Percentiles rank a stretch among this genome's conserved stretches.
Evolutionary conservation across 2,797 vertebrate species (phyloP).

Genomic region (Tympanoctomys barrerae): DNA sequence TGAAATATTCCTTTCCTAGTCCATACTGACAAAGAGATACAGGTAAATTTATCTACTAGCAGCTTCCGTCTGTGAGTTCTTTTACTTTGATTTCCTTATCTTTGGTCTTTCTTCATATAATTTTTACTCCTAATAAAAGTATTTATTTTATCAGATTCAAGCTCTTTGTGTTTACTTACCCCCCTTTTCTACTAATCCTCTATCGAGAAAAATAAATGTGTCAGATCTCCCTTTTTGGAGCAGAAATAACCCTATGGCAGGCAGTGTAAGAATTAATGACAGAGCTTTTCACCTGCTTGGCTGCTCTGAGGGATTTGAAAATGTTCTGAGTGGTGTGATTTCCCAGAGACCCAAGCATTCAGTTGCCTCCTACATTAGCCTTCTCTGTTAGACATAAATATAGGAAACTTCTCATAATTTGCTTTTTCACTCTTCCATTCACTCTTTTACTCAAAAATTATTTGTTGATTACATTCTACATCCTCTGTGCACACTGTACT

Average conservation of each 20-base stretch:
- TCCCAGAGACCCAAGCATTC: background rate
- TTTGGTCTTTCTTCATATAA: constrained; percentile 12
- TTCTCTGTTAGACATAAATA: background rate
- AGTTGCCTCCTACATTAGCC: background rate
- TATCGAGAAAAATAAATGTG: background rate
- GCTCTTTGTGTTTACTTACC: background rate
- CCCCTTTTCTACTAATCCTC: background rate
- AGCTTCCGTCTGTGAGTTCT: background rate
- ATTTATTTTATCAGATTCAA: constrained; percentile 6
- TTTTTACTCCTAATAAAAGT: constrained; percentile 25
- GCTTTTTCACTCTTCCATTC: background rate
- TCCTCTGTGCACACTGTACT: background rate
- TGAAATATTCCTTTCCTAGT: background rate
- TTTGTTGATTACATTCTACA: background rate
- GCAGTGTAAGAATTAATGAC: background rate
- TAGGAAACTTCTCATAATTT: background rate
- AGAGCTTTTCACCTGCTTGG: background rate
- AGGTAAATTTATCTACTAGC: background rate
- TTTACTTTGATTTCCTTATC: constrained; percentile 1
- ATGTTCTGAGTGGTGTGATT: background rate
- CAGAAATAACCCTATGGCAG: background rate
- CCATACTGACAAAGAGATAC: background rate
- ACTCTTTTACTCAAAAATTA: background rate
- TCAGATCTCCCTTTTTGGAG: background rate
- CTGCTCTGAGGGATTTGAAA: background rate